phyloP scores from a whole-genome alignment of 2,888 invertebrate species.

The Leptopilina drosophilae region DNA sequence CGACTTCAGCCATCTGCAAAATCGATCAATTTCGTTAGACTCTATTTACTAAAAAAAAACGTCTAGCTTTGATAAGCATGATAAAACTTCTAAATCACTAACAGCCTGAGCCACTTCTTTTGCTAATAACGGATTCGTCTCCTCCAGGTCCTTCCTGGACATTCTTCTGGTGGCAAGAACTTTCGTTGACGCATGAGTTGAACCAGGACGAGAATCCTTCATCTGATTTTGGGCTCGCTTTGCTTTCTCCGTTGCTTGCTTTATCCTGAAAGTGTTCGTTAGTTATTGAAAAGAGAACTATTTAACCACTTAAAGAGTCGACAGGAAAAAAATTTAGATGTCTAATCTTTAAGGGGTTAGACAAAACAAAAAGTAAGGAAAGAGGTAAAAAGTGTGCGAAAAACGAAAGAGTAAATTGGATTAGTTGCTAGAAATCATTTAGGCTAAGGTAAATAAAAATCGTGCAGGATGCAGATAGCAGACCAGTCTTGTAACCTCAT shows the following conservation, averaged over 20 bases:
- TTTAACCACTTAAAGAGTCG: too few relatives aligned
- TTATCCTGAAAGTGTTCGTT: conserved; percentile 62
- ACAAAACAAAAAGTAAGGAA: conserved; percentile 30
- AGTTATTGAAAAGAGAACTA: not conserved
- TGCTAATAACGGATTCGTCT: conserved; percentile 65
- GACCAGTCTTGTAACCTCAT: conserved; percentile 77
- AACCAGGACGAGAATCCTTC: conserved; percentile 57
- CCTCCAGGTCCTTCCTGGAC: conserved; percentile 69
- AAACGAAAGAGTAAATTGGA: conserved; percentile 33
- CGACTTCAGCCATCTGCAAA: conserved; percentile 63
- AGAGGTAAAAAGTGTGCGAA: not conserved
- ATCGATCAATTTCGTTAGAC: too few relatives aligned
- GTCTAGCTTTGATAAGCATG: too few relatives aligned
- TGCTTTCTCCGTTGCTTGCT: conserved; percentile 68
- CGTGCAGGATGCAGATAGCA: conserved; percentile 65
- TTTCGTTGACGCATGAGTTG: conserved; percentile 62
- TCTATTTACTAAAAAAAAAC: not conserved
- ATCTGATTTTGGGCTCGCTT: conserved; percentile 48
- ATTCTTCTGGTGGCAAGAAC: conserved; percentile 62
- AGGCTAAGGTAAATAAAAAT: conserved; percentile 48
- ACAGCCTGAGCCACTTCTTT: conserved; percentile 66
- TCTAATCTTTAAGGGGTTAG: not conserved
- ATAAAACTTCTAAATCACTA: conserved; percentile 38
- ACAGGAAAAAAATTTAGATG: too few relatives aligned
- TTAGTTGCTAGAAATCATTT: not conserved